These are phyloP conservation scores for Aphis craccivora DNA, from an alignment of 1,140 invertebrate species.

Conservation along the genomic window DNA sequence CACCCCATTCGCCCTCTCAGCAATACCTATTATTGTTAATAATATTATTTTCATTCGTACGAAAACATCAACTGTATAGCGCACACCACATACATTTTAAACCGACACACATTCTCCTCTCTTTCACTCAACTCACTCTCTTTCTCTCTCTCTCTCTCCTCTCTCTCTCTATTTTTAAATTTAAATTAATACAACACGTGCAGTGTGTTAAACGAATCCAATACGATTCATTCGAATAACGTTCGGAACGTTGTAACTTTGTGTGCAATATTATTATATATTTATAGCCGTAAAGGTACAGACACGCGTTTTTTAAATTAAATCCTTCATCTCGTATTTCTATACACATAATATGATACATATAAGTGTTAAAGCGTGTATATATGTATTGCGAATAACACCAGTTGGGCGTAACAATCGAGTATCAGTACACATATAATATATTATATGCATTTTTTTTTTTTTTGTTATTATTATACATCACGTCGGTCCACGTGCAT, in stretches of 20 bases:
- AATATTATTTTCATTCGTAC: not conserved
- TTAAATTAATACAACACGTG: not conserved
- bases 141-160: not conserved
- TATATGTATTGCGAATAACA: not conserved
- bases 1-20: not conserved
- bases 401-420: not conserved
- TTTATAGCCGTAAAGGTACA: not conserved
- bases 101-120: not conserved
- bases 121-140: not conserved
- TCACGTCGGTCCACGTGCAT: not conserved
- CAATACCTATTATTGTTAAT: no score
- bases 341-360: not conserved
- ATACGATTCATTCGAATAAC: not conserved
- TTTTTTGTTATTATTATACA: not conserved
- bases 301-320: not conserved
- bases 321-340: not conserved
- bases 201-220: not conserved
- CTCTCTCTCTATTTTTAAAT: not conserved
- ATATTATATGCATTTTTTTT: not conserved
- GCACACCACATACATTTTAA: not conserved
- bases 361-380: not conserved
- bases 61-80: not conserved
- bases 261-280: not conserved
- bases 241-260: not conserved
- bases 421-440: not conserved